Evolutionary conservation across 2,797 vertebrate species (phyloP).

Genomic region (Apogon hyalosoma): DNA sequence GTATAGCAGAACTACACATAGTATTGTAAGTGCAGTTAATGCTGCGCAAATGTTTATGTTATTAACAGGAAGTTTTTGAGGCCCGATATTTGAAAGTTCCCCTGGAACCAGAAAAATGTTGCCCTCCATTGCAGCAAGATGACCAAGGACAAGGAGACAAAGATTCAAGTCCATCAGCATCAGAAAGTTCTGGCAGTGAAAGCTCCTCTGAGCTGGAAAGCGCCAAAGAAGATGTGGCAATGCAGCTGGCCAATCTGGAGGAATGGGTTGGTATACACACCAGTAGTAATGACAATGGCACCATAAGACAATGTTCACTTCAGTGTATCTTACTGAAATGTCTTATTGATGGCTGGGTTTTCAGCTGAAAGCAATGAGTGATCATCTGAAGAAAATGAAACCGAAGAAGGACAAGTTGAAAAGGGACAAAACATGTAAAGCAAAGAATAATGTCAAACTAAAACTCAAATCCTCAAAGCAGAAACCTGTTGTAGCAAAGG

Average conservation of each 20-base stretch:
- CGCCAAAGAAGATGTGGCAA: constrained; percentile 77
- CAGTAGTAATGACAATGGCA: constrained; percentile 2
- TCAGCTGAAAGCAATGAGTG: constrained; percentile 88
- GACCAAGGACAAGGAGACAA: constrained; percentile 60
- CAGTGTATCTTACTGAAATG: constrained; percentile 12
- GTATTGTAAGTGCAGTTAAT: not conserved
- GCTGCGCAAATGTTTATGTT: not conserved
- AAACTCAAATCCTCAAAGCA: constrained; percentile 79
- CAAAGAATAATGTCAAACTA: constrained; percentile 71
- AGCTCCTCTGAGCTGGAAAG: constrained; percentile 82
- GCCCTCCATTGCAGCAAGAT: constrained; percentile 28
- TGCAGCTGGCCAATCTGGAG: constrained; percentile 83
- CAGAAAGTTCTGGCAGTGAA: constrained; percentile 77
- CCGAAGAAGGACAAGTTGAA: constrained; percentile 84
- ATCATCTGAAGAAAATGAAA: constrained; percentile 86
- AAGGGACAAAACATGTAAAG: constrained; percentile 76
- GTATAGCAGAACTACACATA: too few species aligned
- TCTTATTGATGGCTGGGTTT: constrained; percentile 37
- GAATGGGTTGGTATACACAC: constrained; percentile 82
- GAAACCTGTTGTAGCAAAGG: constrained; percentile 71
- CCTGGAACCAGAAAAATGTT: constrained; percentile 72
- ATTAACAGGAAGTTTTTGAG: constrained; percentile 93
- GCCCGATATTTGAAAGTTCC: constrained; percentile 87
- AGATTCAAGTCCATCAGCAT: constrained; percentile 71
- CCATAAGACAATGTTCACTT: constrained; percentile 5